Conservation (phyloP, 2,888 invertebrate species). For the Heliconius ethilla region DNA sequence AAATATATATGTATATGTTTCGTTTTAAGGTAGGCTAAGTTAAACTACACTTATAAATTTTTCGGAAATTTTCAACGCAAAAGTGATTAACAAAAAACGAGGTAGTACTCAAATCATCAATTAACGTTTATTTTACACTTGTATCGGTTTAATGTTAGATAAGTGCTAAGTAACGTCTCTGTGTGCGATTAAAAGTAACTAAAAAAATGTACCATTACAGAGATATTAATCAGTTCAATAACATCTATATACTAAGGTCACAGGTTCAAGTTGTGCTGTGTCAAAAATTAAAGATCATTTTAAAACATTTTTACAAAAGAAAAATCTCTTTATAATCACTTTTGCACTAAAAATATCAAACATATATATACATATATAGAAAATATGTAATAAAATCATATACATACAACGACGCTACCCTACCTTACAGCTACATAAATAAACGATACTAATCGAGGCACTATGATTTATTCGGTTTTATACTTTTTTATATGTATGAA, state of each 20-base stretch:
- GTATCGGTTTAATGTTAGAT: not conserved
- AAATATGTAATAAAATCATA: not conserved
- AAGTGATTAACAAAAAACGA: not conserved
- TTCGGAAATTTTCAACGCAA: not conserved
- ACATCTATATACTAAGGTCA: not conserved
- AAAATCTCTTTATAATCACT: not conserved
- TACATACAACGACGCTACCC: constrained; percentile 3
- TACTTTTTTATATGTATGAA: constrained; percentile 10
- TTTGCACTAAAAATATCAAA: constrained; percentile 1
- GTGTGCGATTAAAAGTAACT: not conserved
- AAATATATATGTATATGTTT: constrained; percentile 15
- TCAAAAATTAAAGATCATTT: not conserved
- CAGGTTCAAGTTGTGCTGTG: not conserved
- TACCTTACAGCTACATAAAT: constrained; percentile 30
- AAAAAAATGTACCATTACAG: not conserved
- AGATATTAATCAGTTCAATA: not conserved
- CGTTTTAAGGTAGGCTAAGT: not conserved
- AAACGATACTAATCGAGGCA: constrained; percentile 36
- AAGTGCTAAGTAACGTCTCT: not conserved
- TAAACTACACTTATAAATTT: not conserved
- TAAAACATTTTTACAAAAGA: not conserved
- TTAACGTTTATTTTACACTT: not conserved
- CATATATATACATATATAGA: not conserved
- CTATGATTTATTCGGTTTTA: constrained; percentile 36
- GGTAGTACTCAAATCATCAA: not conserved